Conservation (phyloP, 2,888 invertebrate species). For the Tortricodes alternella region DNA sequence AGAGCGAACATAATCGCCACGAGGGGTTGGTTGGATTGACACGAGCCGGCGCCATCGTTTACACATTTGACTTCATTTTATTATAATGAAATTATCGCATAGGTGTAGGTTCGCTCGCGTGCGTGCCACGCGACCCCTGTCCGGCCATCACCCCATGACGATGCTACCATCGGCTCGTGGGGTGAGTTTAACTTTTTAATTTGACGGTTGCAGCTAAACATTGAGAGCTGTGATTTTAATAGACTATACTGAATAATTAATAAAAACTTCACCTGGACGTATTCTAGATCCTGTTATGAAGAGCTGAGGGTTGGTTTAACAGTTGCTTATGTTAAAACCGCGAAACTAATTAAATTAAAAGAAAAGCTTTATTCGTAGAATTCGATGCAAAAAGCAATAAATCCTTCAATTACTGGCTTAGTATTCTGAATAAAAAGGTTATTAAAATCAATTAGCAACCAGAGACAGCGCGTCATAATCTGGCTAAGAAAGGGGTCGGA, state of each 20-base stretch:
- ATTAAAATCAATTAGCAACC: slow-evolving; percentile 68
- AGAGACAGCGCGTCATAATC: slow-evolving; percentile 69
- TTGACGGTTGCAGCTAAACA: slow-evolving; percentile 59
- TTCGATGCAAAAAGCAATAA: not conserved
- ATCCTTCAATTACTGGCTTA: not conserved
- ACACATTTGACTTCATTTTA: slow-evolving; percentile 76
- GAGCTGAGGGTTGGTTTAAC: no score
- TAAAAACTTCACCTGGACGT: no score
- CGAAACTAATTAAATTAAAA: not conserved
- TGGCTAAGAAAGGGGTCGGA: slow-evolving; percentile 72
- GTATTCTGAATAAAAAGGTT: slow-evolving; percentile 32
- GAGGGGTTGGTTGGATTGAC: slow-evolving; percentile 3
- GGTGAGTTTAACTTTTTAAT: slow-evolving; percentile 74
- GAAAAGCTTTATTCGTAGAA: not conserved
- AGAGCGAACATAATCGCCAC: not conserved
- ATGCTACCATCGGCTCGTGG: slow-evolving; percentile 53
- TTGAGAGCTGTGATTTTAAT: slow-evolving; percentile 68
- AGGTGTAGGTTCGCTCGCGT: slow-evolving; percentile 48
- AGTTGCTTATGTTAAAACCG: slow-evolving; percentile 15
- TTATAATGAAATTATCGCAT: slow-evolving; percentile 76
- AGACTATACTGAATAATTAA: slow-evolving; percentile 31
- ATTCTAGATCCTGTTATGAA: no score
- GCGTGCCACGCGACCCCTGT: slow-evolving; percentile 46
- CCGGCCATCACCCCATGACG: slow-evolving; percentile 75
- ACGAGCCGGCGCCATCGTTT: slow-evolving; percentile 48